Base-by-base conservation (phyloP, 2,888 invertebrate species). In the Meiosimyza decipiens region DNA sequence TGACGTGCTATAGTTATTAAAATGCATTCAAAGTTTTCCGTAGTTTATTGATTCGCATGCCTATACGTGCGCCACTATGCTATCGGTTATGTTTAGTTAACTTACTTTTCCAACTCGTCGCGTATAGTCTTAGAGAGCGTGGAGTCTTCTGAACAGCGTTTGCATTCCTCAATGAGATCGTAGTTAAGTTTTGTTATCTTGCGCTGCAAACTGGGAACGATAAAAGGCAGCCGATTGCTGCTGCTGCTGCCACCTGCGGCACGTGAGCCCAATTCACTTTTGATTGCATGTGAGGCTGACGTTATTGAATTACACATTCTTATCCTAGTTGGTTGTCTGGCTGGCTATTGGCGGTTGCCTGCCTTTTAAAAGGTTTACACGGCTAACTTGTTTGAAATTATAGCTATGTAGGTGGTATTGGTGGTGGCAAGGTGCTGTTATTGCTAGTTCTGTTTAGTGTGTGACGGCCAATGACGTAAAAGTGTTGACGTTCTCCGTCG, bases 91-190 rank as follows among this genome's bases (percentile, higher is more conserved):
- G 1, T 40, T 40, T 40, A 9, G 40, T 9, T 7, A 40, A 79
- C 80, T 75, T 77, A 86, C 86, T 83, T 83, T 77, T 87, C 85
- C 50, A 87, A 78, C 74, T 86, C 85, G 55, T 84, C 81, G 65
- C 84, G 83, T 59, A 87, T 72, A 51, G 79, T 77, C 71, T 84
- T 83, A 33, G 86, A 80, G 67, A 87, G 77, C 51, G 79, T 77
- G 13, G 83, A 82, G 40, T 83, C 84, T 74, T 85, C 85, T 22
- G 77, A 75, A 72, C 83, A 84, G 60, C 81, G 81, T 70, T 85
- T 86, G 70, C 86, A 85, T 76, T 86, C 86, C 71, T 86, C 85
- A 57, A 86, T 82, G 28, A 85, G 80, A 49, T 84, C 84, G 77
- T 82, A 82, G 75, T 82, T 84, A 4, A 85, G 78, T 77, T 83